Base-by-base conservation (phyloP, 2,797 vertebrate genomes). In the Nannoperca obscura region DNA sequence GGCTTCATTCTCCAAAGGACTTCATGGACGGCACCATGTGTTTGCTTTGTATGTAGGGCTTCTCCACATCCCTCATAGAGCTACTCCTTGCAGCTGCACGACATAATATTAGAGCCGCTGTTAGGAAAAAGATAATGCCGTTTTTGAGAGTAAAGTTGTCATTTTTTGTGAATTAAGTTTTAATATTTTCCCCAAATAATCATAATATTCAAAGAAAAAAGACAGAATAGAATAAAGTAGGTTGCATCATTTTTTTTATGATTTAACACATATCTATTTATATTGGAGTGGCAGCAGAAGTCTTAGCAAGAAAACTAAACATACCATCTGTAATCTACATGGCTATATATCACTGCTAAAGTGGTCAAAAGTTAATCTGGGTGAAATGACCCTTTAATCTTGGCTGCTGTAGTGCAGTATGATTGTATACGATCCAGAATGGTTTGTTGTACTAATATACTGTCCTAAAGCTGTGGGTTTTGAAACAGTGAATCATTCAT, bases 401-500 rank as follows among this genome's bases (percentile, higher is more conserved):
- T 32, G 10, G 38, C 59, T 65, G 46, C 30, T 54, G n/a, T 17
- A 1, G 22, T 55, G 49, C 47, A 30, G 40, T 64, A 30, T 55
- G 57, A 30, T 40, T 65, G 55, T 30, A 66, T 14, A 20, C 7
- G 0, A 6, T 65, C 46, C 22, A 30, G 4, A 59, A 24, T 46
- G 11, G 7, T 57, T 87, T 9, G 38, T 52, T 52, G 55, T 14
- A 36, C 34, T 24, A 62, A 62, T 61, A 32, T n/a, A 38, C 64
- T 57, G 62, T 75, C 60, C 67, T 72, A 66, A 83, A 83, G 55
- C 78, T 83, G 59, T 65, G 15, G 64, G 60, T 59, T 82, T 58
- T 66, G 67, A 70, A 64, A 84, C 52, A 58, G 38, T 60, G 49
- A 79, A 44, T 78, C 77, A 85, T 89, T 81, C 68, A 83, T 85